Evolutionary conservation across 2,113 vertebrate genomes (phyloP), one percentile per base, ranked within the genome.

Genomic region (Pandion haliaetus): DNA sequence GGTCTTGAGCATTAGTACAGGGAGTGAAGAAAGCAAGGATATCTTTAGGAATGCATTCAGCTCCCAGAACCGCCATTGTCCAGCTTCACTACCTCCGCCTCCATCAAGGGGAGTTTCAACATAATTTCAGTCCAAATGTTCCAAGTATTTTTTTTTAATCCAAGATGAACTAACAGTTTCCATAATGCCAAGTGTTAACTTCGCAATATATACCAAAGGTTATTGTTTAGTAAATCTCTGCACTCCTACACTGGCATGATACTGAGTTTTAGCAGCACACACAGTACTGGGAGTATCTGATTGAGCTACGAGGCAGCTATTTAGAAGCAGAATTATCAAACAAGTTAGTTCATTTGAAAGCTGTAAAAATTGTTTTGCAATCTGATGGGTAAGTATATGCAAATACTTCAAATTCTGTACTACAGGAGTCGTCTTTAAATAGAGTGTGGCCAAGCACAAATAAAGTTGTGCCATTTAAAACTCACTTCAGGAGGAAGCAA

Each of bases 301-400:
- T 2, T 49, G 50, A 86, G 62, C 67, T 28, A n/a, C 2, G 1
- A 54, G 3, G 62, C 36, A 78, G 87, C 76, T 77, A 44, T 83
- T 86, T 86, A 34, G 58, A 90, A 23, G 9, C 14, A 90, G 49
- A 82, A 70, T 95, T 94, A 95, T 89, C 86, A 94, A 93, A 97
- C 28, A 6, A 93, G 52, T 63, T 40, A 69, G 36, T 80, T 77
- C 67, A 54, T 96, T 91, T 83, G 94, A 95, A 95, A 94, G 71
- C 31, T 19, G 3, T 74, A 81, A 90, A 77, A 80, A 54, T 17
- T 20, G 18, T 73, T 96, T 79, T 91, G 89, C 65, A 70, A 69
- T 67, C 57, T 42, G 54, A 92, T 66, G 40, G 57, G 32, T 21
- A 50, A 80, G 47, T 5, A 19, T 1, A 42, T 2, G 23, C 21